Base-by-base conservation (phyloP, 2,797 vertebrate genomes). In the Phoxinus dragarum region DNA sequence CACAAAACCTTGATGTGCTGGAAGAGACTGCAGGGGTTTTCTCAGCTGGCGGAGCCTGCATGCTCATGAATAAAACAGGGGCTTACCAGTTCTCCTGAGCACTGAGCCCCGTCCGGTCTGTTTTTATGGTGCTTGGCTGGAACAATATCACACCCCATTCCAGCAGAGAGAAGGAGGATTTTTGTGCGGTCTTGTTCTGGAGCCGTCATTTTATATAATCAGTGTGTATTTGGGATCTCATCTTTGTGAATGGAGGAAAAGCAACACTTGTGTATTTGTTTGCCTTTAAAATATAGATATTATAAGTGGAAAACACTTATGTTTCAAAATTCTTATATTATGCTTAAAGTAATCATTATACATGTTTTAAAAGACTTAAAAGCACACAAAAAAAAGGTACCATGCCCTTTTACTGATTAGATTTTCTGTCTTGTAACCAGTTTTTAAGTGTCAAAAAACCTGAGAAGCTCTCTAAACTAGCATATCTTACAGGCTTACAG, bases 31-130 rank as follows among this genome's bases (percentile, higher is more conserved):
- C 94, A 91, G 95, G 95, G 95, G 95, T 95, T 96, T 96, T 94
- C 86, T 92, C 91, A 90, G 90, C 92, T 93, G 89, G 90, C 92
- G 94, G 94, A 95, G 94, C 91, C 93, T 95, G 94, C 92, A 94
- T 93, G 94, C 94, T 95, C 94, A 96, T 96, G 95, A 96, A 96
- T 96, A 96, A 96, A 96, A 95, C 94, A 95, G 90, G 90, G 93
- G 94, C 94, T 96, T 95, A 95, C 95, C 94, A 94, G 94, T 94
- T 82, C 95, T 95, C 94, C 94, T 94, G 93, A 94, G 95, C 91
- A 93, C 93, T 34, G 90, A 92, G 93, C 91, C 69, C 72, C 72
- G 92, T 94, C 92, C 93, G 93, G 94, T 95, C 94, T 95, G 93
- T 95, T 96, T 95, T 95, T 95, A 93, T 93, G 94, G 93, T 94